Base-by-base conservation (phyloP, 2,113 vertebrate genomes). In the Sterna hirundo region DNA sequence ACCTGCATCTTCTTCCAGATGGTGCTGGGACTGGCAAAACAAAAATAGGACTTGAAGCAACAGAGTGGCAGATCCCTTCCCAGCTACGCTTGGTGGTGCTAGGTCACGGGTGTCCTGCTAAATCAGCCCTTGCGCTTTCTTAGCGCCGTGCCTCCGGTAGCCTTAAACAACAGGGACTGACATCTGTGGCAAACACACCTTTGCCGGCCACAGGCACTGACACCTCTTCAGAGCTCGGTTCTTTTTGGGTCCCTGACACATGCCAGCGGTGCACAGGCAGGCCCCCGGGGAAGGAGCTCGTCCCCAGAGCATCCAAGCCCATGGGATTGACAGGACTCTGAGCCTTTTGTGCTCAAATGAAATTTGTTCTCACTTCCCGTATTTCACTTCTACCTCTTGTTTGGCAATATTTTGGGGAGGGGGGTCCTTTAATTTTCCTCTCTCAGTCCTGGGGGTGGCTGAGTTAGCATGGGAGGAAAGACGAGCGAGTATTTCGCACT, bases 181-280 rank as follows among this genome's bases (percentile, higher is more conserved):
- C 0, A 0, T 34, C 11, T 10, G 11, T 64, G 38, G 85, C 57
- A 89, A 86, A 82, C 22, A 1, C 9, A 23, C 42, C 60, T 93
- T 80, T 72, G 77, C 21, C 77, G 71, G 71, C 61, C 22, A 20
- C 10, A 4, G 52, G 34, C 26, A 47, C 30, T 8, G 62, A 55
- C 62, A 70, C 7, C 8, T 79, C 83, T 80, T 47, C 5, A 4
- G 47, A 84, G 38, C 20, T n/a, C 6, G 1, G 15, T 13, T 88
- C 72, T 86, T 51, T 91, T 8, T 36, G 52, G 30, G 65, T 52
- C 36, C 57, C 62, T 36, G 77, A 65, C 61, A 22, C 21, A 0
- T 10, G 36, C 58, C 92, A 54, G 21, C 0, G 0, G 22, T 11
- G 22, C 11, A 6, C 40, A 80, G 34, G 44, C 57, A 57, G 20